Evolutionary conservation across 2,797 vertebrate genomes (phyloP).

Genomic region (Macropodus opercularis): DNA sequence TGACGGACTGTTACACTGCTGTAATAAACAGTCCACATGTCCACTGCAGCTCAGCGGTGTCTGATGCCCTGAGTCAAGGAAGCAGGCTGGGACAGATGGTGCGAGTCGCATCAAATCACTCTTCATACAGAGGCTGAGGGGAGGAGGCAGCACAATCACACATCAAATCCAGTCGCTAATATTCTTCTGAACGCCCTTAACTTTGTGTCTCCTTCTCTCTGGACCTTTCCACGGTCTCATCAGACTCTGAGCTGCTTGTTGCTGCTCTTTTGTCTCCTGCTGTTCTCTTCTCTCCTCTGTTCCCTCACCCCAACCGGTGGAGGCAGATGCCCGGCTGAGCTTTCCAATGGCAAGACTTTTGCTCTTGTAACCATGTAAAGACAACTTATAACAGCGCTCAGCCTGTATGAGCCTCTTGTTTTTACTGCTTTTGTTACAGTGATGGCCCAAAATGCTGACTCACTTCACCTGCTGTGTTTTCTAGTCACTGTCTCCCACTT

Average conservation of each 20-base stretch:
- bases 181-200: too few species aligned
- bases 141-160: conserved; percentile 21
- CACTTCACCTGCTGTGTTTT: conserved; percentile 55
- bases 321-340: too few species aligned
- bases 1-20: conserved; percentile 20
- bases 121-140: conserved; percentile 16
- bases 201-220: background rate
- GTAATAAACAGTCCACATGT: conserved; percentile 8
- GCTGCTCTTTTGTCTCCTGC: too few species aligned
- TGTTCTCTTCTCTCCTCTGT: too few species aligned
- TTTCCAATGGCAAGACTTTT: too few species aligned
- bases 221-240: too few species aligned
- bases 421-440: too few species aligned
- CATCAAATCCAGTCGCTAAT: conserved; percentile 2
- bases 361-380: too few species aligned
- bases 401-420: too few species aligned
- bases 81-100: conserved; percentile 58
- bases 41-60: conserved; percentile 10
- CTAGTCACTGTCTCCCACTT: conserved; percentile 13
- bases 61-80: conserved; percentile 35
- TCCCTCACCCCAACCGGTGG: too few species aligned
- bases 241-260: too few species aligned
- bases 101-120: conserved; percentile 46
- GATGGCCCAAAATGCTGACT: conserved; percentile 62
- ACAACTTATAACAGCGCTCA: too few species aligned